Base-by-base conservation (phyloP, 2,797 vertebrate species). In the Anolis apletophallus region DNA sequence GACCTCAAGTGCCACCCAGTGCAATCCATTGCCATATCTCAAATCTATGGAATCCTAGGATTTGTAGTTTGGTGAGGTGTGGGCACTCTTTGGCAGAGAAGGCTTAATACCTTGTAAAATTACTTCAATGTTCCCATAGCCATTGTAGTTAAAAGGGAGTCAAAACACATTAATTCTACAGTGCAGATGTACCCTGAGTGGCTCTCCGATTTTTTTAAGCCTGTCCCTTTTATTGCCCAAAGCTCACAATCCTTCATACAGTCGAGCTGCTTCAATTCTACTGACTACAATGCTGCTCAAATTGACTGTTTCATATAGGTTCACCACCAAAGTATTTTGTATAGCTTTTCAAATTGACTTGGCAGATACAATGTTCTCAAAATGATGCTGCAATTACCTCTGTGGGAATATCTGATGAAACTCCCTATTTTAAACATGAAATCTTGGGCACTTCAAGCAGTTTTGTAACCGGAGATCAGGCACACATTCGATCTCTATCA, bases 351-450 rank as follows among this genome's bases (percentile, higher is more conserved):
- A 82, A 68, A 83, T 16, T 46, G 46, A 75, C 17, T 17, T 72
- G 74, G 67, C 80, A 87, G 80, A 78, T 69, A n/a, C 29, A 21
- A 21, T 19, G 46, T 61, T 78, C 32, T 72, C 54, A 34, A 59
- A 85, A 61, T 29, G 21, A 78, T 82, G 68, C 61, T 71, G 80
- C 61, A 71, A 77, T 87, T 87, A 72, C 73, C 54, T 77, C 64
- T 61, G 64, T 77, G 36, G 74, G 81, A 87, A 87, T 83, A 36
- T 78, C 86, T 87, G 86, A 83, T 52, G 74, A 87, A 87, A 83
- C 74, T 36, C 54, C 29, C 29, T 50, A 5, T 84, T 50, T 74
- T 71, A 21, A 83, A 61, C 78, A 87, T 52, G 86, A 74, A 87
- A 87, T 78, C 55, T 87, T 87, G 80, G 80, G 80, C 46, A 21